Base-by-base conservation (phyloP, 2,888 invertebrate genomes). In the Hyposoter dolosus region DNA sequence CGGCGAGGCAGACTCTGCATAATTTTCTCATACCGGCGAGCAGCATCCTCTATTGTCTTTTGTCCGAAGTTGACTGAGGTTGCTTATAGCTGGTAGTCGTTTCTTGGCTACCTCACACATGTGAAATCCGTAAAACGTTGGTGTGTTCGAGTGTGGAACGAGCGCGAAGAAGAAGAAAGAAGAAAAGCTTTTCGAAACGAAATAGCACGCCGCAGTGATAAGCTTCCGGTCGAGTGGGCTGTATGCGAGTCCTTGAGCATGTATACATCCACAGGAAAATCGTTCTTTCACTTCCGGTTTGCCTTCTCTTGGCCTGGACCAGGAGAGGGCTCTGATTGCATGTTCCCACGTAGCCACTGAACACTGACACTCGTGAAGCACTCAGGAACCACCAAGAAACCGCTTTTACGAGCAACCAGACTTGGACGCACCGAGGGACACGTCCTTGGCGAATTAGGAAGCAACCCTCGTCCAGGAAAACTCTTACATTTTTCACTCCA, bases 1-100 rank as follows among this genome's bases (percentile, higher is more conserved):
- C 93, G 85, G 91, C 92, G 74, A 93, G 90, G 87, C 92, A 93
- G 60, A 92, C 91, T 92, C 93, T 92, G 92, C 92, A 93, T 89
- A 93, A 91, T 89, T 91, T 92, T 87, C 91, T 92, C 88, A 92
- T 92, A 89, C 90, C 90, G 86, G 89, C 89, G 74, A 90, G 88
- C 87, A 90, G 88, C 91, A 91, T 92, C 82, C 77, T 81, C 88
- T 89, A 89, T 90, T 89, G 89, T 89, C 89, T 88, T 81, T 88
- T 87, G 84, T 83, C 78, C 85, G 47, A 79, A 83, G 66, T 82
- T 79, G 60, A 82, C 82, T 83, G 43, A 60, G 56, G 78, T 80
- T 69, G 72, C 76, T 77, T 66, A 45, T 74, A 65, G 82, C 79
- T 45, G 40, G 69, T 82, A 40, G 47, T 69, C 43, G 66, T 71